Base-by-base conservation (phyloP, 1,140 invertebrate species). In the Phocides pigmalion region DNA sequence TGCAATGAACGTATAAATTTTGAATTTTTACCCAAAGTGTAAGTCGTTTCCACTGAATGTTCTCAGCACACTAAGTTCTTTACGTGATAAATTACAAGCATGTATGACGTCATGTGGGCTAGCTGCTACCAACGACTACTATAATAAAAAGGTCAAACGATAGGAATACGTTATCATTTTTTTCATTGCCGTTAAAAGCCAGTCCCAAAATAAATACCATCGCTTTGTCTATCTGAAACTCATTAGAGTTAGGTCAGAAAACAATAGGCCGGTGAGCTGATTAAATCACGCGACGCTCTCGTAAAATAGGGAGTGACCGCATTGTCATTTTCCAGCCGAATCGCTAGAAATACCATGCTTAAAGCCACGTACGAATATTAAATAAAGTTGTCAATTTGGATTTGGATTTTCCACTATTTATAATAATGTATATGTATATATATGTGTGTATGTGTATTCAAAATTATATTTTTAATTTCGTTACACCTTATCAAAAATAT, bases 221-320 rank as follows among this genome's bases (percentile, higher is more conserved):
- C 37, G 37, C 37, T 56, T 56, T 56, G 37, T 56, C 37, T 56
- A 42, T 56, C 53, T 42, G 39, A 42, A 56, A 56, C 17, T 56
- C 53, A 56, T 56, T 56, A 56, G 20, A 8, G 37, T 9, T 6
- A 15, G 12, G 50, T 56, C 19, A n/a, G 53, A 14, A 4, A 56
- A 22, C 53, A 25, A 42, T 42, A 22, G 35, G 2, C 39, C 16
- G 1, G 35, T 14, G 37, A 37, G 42, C 53, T 56, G 53, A 56
- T 56, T 56, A 56, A 56, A 56, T 42, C 53, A 56, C 51, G 51
- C 51, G 51, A 56, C 37, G 37, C 51, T 22, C 51, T 56, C 51
- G 19, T 56, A 56, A 56, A 56, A 25, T 14, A 25, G 39, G 51
- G 51, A 15, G 37, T 39, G 51, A 25, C 51, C 15, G 9, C 16